A percentile compares a stretch with the other conserved stretches of the same genome.
phyloP scores from a whole-genome alignment of 2,888 invertebrate genomes.

The Augiades crinisus region DNA sequence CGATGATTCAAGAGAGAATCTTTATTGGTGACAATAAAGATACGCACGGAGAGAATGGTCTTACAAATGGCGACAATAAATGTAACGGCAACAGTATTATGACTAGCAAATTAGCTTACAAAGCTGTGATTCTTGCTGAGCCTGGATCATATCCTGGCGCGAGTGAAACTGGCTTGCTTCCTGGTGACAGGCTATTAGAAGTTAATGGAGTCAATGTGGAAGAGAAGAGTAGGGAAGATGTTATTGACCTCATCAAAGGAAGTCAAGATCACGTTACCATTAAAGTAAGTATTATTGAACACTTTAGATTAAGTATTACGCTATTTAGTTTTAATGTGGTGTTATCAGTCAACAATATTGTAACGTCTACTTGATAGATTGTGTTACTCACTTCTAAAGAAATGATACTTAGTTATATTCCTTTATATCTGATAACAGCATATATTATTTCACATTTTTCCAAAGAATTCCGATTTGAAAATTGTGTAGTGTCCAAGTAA shows the following conservation, averaged over 20 bases:
- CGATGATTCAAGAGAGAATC: constrained; percentile 88
- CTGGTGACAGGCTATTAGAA: constrained; percentile 96
- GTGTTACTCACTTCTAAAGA: no score
- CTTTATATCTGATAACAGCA: no score
- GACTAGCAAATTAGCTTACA: constrained; percentile 79
- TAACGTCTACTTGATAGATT: no score
- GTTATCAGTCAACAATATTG: no score
- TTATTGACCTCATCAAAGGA: constrained; percentile 95
- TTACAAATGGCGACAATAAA: constrained; percentile 64
- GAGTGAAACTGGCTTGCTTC: constrained; percentile 92
- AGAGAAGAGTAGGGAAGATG: constrained; percentile 92
- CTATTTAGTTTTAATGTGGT: no score
- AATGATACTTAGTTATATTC: no score
- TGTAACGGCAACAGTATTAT: constrained; percentile 53
- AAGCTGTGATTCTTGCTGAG: constrained; percentile 93
- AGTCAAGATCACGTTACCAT: constrained; percentile 91
- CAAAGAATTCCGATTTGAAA: no score
- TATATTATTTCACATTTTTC: no score
- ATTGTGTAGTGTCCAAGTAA: no score
- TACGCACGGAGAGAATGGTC: constrained; percentile 56
- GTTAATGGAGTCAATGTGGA: constrained; percentile 94
- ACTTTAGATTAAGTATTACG: no score
- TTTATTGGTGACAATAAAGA: constrained; percentile 61
- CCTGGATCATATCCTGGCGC: constrained; percentile 90
- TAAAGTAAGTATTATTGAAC: constrained; percentile 89